These are phyloP conservation scores for Anarrhichthys ocellatus DNA, from an alignment of 2,113 vertebrate species.

Conservation along the genomic window DNA sequence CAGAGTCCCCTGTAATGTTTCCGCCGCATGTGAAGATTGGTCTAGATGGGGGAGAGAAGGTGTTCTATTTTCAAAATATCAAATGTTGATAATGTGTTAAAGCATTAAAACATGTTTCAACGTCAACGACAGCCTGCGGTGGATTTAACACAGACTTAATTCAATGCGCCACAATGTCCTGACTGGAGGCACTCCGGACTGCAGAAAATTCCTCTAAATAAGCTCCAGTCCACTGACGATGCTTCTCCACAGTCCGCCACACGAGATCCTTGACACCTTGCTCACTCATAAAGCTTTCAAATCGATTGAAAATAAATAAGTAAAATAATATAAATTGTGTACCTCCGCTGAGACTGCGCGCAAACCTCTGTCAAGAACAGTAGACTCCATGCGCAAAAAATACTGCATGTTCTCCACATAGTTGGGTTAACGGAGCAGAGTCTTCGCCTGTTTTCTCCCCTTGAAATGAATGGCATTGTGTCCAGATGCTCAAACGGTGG, in stretches of 20 bases:
- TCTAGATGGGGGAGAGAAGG: slow-evolving; percentile 72
- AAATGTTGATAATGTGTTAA: slow-evolving; percentile 12
- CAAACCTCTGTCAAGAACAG: slow-evolving; percentile 76
- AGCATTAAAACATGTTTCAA: background rate
- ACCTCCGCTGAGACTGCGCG: slow-evolving; percentile 83
- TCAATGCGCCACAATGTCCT: slow-evolving; percentile 50
- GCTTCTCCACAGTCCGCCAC: slow-evolving; percentile 3
- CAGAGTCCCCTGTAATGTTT: slow-evolving; percentile 91
- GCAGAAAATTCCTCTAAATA: slow-evolving; percentile 39
- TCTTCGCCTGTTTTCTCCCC: slow-evolving; percentile 64
- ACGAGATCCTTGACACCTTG: slow-evolving; percentile 36
- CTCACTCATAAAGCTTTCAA: slow-evolving; percentile 18
- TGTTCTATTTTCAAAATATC: slow-evolving; percentile 19
- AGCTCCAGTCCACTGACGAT: slow-evolving; percentile 31
- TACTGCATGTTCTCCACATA: slow-evolving; percentile 81
- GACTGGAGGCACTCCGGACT: slow-evolving; percentile 30
- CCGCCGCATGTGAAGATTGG: slow-evolving; percentile 93
- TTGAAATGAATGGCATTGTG: slow-evolving; percentile 70
- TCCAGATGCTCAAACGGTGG: slow-evolving; percentile 44
- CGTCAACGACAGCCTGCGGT: background rate
- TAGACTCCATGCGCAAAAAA: slow-evolving; percentile 78
- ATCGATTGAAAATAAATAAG: background rate
- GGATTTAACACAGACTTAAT: slow-evolving; percentile 24
- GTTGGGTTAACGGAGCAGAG: slow-evolving; percentile 58
- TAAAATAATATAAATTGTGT: slow-evolving; percentile 41